Evolutionary conservation across 2,113 vertebrate genomes (phyloP).

Genomic region (Emydocephalus ijimae): DNA sequence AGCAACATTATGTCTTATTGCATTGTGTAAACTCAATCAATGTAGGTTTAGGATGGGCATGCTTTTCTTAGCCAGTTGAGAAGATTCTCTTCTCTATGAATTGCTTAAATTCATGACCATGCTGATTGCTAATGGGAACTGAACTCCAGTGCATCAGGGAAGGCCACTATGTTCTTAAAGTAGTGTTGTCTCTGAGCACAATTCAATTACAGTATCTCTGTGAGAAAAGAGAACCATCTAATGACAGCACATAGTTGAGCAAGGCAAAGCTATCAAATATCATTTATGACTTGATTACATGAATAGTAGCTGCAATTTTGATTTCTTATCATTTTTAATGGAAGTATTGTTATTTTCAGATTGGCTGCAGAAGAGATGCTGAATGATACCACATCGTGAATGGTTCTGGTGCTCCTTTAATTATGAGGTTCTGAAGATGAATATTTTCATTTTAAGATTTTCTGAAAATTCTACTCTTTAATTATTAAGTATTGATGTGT

Average conservation of each 20-base stretch:
- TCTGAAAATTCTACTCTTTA: not conserved
- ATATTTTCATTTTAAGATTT: not conserved
- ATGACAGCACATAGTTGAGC: too few species aligned
- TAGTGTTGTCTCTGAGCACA: too few species aligned
- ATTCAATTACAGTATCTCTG: too few species aligned
- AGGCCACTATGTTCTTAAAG: too few species aligned
- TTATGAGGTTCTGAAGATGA: not conserved
- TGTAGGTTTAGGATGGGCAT: not conserved
- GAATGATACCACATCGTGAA: not conserved
- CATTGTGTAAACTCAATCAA: not conserved
- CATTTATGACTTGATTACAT: too few species aligned
- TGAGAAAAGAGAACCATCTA: too few species aligned
- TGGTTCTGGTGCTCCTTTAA: not conserved
- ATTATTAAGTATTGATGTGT: not conserved
- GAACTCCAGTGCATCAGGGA: too few species aligned
- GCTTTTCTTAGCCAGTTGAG: not conserved
- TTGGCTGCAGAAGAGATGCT: not conserved
- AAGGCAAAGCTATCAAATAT: too few species aligned
- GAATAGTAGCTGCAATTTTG: not conserved
- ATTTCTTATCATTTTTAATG: not conserved
- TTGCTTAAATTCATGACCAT: too few species aligned
- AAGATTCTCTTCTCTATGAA: not conserved
- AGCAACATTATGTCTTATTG: not conserved
- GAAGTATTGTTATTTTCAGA: not conserved
- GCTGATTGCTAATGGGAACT: too few species aligned